phyloP scores from a whole-genome alignment of 1,140 invertebrate species.

The Lordiphosa stackelbergi region DNA sequence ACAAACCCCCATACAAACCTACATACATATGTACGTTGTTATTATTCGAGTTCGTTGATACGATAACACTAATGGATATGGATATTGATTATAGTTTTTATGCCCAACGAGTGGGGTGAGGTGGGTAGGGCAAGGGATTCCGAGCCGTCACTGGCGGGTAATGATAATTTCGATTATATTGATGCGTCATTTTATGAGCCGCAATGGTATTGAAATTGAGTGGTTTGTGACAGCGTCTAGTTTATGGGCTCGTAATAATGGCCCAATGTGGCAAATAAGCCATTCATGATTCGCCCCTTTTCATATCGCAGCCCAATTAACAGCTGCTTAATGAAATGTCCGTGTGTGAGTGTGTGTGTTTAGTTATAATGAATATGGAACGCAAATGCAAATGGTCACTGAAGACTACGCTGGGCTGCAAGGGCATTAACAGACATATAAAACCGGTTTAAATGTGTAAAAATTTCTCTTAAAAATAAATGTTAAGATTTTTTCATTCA shows the following conservation, averaged over 20 bases:
- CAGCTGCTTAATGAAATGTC: conserved; percentile 44
- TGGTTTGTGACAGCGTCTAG: conserved; percentile 65
- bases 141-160: conserved; percentile 28
- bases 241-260: conserved; percentile 51
- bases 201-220: conserved; percentile 74
- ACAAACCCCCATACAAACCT: no score
- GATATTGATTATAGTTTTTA: conserved; percentile 76
- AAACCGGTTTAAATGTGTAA: no score
- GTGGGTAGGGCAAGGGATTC: conserved; percentile 8
- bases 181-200: conserved; percentile 73
- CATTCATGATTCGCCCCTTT: conserved; percentile 26
- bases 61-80: conserved; percentile 75
- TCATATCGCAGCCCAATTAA: conserved; percentile 50
- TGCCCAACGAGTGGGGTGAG: conserved; percentile 32
- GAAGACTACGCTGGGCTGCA: neutral
- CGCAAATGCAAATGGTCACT: conserved; percentile 6
- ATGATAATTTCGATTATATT: conserved; percentile 75
- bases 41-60: conserved; percentile 70
- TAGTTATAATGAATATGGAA: conserved; percentile 29
- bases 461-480: no score
- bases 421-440: neutral
- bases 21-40: conserved; percentile 50
- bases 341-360: neutral
- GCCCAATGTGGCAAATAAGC: conserved; percentile 24
- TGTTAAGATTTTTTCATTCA: no score